Evolutionary conservation across 2,888 invertebrate species (phyloP).

Genomic region (Hypolimnas misippus): DNA sequence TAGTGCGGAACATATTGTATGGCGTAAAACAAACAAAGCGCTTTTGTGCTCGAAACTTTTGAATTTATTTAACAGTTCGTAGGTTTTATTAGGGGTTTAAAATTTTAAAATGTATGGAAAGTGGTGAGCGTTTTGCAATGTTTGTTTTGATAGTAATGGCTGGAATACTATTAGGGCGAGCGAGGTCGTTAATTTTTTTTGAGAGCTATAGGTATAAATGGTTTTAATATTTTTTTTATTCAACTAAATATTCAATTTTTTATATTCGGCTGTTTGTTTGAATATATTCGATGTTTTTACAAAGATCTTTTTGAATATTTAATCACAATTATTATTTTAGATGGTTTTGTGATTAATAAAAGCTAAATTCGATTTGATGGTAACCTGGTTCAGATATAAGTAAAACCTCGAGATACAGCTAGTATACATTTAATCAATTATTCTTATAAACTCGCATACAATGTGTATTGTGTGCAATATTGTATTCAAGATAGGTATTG

Average conservation of each 20-base stretch:
- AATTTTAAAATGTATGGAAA: constrained; percentile 6
- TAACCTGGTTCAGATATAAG: too few species aligned
- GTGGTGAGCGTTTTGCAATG: background rate
- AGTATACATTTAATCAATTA: too few species aligned
- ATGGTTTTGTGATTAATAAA: too few species aligned
- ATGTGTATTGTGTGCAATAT: too few species aligned
- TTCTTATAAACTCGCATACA: too few species aligned
- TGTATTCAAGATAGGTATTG: too few species aligned
- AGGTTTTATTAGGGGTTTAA: constrained; percentile 16
- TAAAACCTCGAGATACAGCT: too few species aligned
- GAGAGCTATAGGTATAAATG: background rate
- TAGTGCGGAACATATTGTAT: constrained; percentile 13
- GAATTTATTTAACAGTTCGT: constrained; percentile 22
- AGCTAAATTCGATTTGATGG: too few species aligned
- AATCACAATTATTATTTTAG: too few species aligned
- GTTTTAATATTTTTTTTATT: background rate
- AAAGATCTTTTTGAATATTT: too few species aligned
- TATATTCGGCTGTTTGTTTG: too few species aligned
- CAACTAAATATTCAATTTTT: background rate
- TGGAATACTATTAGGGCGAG: constrained; percentile 6
- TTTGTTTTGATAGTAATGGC: constrained; percentile 3
- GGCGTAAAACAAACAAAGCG: constrained; percentile 18
- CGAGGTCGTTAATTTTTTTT: background rate
- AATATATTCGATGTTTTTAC: too few species aligned
- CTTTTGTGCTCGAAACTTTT: constrained; percentile 17